Conservation (phyloP, 2,888 invertebrate genomes). For the Pammene fasciana region DNA sequence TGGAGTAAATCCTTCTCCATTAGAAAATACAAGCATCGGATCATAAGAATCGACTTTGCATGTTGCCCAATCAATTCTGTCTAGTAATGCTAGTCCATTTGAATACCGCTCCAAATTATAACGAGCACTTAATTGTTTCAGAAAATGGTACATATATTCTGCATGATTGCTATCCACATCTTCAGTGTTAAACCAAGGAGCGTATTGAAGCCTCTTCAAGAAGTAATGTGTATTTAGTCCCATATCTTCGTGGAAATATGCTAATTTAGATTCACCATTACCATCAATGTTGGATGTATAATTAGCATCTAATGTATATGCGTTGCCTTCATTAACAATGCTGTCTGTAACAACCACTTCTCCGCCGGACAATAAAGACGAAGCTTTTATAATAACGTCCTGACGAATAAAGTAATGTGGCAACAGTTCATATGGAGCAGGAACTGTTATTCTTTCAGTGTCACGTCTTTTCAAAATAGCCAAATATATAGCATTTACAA, state of each 20-base stretch:
- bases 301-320: conserved; percentile 68
- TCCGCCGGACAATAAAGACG: conserved; percentile 60
- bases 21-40: conserved; percentile 84
- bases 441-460: conserved; percentile 82
- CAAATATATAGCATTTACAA: conserved; percentile 84
- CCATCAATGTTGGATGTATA: conserved; percentile 71
- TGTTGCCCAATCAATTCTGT: conserved; percentile 79
- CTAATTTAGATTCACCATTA: conserved; percentile 82
- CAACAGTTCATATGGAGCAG: conserved; percentile 86
- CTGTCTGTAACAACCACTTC: conserved; percentile 56
- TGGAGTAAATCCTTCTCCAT: conserved; percentile 85
- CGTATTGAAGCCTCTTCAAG: conserved; percentile 78
- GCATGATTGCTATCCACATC: conserved; percentile 81
- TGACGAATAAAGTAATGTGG: conserved; percentile 86
- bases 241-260: conserved; percentile 89
- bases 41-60: conserved; percentile 80
- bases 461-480: conserved; percentile 84
- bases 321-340: conserved; percentile 67
- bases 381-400: conserved; percentile 81
- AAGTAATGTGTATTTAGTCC: conserved; percentile 87
- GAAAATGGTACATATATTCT: conserved; percentile 84
- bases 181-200: conserved; percentile 80
- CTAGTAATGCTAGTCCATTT: conserved; percentile 84
- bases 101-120: conserved; percentile 88
- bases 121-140: conserved; percentile 87